phyloP scores from a whole-genome alignment of 2,888 invertebrate genomes.

The Lepidonotus clava region DNA sequence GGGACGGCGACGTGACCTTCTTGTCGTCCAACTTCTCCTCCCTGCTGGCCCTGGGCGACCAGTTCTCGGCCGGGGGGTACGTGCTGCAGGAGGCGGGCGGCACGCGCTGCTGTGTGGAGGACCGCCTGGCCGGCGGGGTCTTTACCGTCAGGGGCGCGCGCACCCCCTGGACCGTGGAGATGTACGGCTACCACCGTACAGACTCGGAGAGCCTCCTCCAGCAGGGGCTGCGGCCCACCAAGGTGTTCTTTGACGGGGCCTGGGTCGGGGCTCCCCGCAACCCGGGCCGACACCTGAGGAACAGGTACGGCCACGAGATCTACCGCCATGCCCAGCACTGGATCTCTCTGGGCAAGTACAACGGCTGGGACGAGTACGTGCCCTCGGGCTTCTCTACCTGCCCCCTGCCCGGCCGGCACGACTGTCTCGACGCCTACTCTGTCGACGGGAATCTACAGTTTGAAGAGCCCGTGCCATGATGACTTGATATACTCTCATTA shows the following conservation, averaged over 20 bases:
- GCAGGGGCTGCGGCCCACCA: slow-evolving; percentile 67
- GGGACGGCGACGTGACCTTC: slow-evolving; percentile 74
- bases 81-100: slow-evolving; percentile 47
- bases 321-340: slow-evolving; percentile 75
- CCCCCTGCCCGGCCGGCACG: slow-evolving; percentile 67
- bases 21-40: slow-evolving; percentile 67
- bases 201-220: slow-evolving; percentile 66
- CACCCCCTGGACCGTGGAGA: slow-evolving; percentile 69
- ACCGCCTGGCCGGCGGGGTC: slow-evolving; percentile 66
- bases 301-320: slow-evolving; percentile 74
- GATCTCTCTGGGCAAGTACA: slow-evolving; percentile 65
- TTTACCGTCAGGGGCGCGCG: slow-evolving; percentile 64
- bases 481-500: no score
- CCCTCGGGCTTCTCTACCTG: slow-evolving; percentile 70
- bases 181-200: slow-evolving; percentile 73
- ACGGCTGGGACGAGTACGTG: slow-evolving; percentile 70
- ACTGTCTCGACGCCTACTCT: slow-evolving; percentile 74
- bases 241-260: slow-evolving; percentile 69
- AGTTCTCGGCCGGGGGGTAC: slow-evolving; percentile 63
- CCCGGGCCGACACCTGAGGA: slow-evolving; percentile 74
- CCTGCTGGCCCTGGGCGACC: slow-evolving; percentile 57
- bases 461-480: slow-evolving; percentile 33
- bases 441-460: slow-evolving; percentile 75
- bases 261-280: slow-evolving; percentile 74
- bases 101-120: slow-evolving; percentile 66